These are phyloP conservation scores for Corella eumyota DNA, from an alignment of 23 tunicate species.

Conservation along the genomic window DNA sequence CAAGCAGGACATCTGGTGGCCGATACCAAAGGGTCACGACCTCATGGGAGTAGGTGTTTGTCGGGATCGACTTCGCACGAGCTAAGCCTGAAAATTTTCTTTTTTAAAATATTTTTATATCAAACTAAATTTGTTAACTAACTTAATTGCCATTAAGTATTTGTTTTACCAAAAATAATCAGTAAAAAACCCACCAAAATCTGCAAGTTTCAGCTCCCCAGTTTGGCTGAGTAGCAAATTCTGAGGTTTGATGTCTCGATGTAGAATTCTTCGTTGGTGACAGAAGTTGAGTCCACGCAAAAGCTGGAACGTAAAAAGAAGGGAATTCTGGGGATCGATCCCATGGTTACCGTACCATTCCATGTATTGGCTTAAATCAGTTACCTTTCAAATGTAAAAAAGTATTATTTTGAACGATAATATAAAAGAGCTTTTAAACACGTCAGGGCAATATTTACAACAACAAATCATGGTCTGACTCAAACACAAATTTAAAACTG, in stretches of 20 bases:
- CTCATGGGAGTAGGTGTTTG: conserved; percentile 79
- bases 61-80: conserved; percentile 85
- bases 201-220: conserved; percentile 84
- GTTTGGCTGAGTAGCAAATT: conserved; percentile 53
- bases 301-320: conserved; percentile 62
- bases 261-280: conserved; percentile 62
- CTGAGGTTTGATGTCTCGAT: conserved; percentile 81
- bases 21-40: conserved; percentile 88
- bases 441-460: neutral
- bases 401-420: too few species aligned
- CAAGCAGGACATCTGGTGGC: conserved; percentile 83
- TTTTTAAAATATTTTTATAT: too few species aligned
- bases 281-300: conserved; percentile 67
- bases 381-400: conserved; percentile 18
- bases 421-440: neutral
- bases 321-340: conserved; percentile 38
- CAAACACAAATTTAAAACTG: too few species aligned
- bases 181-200: conserved; percentile 56
- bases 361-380: conserved; percentile 79
- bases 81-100: conserved; percentile 50
- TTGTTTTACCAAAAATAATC: too few species aligned
- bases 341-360: conserved; percentile 59
- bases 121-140: too few species aligned
- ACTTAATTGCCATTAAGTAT: too few species aligned
- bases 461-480: too few species aligned